Evolutionary conservation across 2,888 invertebrate species (phyloP).

Genomic region (Drosophila engyochracea): DNA sequence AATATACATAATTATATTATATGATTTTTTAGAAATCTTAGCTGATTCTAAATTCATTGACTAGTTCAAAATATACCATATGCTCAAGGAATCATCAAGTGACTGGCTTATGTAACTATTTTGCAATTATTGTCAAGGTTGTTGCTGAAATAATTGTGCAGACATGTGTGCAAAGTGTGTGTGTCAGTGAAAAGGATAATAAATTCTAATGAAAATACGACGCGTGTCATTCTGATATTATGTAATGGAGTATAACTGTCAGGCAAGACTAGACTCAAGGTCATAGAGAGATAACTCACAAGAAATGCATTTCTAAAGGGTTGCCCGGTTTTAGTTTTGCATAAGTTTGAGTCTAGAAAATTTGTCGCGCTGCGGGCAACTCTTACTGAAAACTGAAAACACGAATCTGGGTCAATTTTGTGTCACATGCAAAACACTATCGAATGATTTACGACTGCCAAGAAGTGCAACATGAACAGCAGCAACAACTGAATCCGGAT

Average conservation of each 20-base stretch:
- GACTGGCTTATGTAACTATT: background rate
- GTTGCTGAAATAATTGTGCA: background rate
- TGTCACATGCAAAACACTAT: slow-evolving; percentile 70
- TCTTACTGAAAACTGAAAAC: slow-evolving; percentile 15
- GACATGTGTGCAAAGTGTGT: slow-evolving; percentile 45
- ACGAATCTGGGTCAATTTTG: slow-evolving; percentile 45
- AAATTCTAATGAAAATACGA: background rate
- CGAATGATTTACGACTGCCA: slow-evolving; percentile 68
- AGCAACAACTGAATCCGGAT: slow-evolving; percentile 54
- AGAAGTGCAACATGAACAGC: slow-evolving; percentile 31
- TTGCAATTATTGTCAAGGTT: slow-evolving; percentile 25
- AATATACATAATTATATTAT: background rate
- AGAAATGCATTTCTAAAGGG: slow-evolving; percentile 29
- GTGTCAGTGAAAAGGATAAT: slow-evolving; percentile 33
- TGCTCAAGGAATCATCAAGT: slow-evolving; percentile 2
- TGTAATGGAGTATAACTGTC: slow-evolving; percentile 20
- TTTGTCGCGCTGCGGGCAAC: slow-evolving; percentile 48
- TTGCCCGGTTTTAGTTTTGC: slow-evolving; percentile 37
- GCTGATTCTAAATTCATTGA: background rate
- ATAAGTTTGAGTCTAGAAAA: slow-evolving; percentile 28
- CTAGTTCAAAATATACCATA: background rate
- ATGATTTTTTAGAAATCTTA: background rate
- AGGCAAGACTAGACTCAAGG: slow-evolving; percentile 29
- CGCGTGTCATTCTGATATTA: slow-evolving; percentile 50
- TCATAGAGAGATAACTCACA: slow-evolving; percentile 7